These are phyloP conservation scores for Echinops telfairi DNA, from an alignment of 2,113 vertebrate genomes.

Conservation along the genomic window DNA sequence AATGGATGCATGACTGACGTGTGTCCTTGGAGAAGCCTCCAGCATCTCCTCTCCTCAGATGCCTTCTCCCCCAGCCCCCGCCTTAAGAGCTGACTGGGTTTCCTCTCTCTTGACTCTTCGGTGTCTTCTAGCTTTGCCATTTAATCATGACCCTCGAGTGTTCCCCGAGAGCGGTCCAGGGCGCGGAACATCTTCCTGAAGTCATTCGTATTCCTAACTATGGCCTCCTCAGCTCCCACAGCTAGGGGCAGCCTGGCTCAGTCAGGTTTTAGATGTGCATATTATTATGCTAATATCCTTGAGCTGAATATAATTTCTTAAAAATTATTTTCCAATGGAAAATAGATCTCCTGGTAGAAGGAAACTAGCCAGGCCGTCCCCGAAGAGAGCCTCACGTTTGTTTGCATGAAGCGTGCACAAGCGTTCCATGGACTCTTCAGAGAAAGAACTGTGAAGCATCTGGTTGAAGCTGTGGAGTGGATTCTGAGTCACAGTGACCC, in stretches of 20 bases:
- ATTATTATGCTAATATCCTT: constrained; percentile 81
- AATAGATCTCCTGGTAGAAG: constrained; percentile 61
- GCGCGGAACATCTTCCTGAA: constrained; percentile 62
- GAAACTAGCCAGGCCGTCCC: constrained; percentile 54
- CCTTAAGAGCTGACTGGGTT: constrained; percentile 49
- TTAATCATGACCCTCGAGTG: constrained; percentile 48
- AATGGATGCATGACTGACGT: neutral
- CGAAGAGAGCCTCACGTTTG: constrained; percentile 54
- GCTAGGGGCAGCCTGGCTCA: constrained; percentile 76
- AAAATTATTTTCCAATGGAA: constrained; percentile 76
- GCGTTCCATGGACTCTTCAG: neutral
- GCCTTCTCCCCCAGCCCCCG: neutral
- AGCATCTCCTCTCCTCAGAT: neutral
- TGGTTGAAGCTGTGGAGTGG: neutral
- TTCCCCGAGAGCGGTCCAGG: constrained; percentile 68
- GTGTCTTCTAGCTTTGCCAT: constrained; percentile 56
- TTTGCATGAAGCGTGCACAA: neutral
- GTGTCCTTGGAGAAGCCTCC: neutral
- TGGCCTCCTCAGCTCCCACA: constrained; percentile 74
- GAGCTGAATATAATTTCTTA: constrained; percentile 79
- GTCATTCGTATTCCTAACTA: constrained; percentile 82
- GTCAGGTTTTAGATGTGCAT: constrained; percentile 81
- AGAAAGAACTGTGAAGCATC: neutral
- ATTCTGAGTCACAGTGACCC: neutral
- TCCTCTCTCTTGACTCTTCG: constrained; percentile 52